phyloP scores from a whole-genome alignment of 2,113 vertebrate species.

The Phrynosoma platyrhinos region DNA sequence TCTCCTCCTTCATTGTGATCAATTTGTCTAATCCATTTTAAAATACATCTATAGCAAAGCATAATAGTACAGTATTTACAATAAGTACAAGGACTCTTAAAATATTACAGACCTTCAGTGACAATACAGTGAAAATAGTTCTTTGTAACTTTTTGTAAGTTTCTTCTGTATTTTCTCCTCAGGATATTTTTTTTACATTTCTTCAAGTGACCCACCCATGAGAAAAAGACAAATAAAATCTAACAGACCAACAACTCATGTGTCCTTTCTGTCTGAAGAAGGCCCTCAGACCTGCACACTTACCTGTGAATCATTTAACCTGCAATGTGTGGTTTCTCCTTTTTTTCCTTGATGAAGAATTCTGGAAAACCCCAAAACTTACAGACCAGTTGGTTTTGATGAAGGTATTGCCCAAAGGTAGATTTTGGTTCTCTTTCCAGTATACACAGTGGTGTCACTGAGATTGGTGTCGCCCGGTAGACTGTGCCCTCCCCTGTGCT shows the following conservation, averaged over 20 bases:
- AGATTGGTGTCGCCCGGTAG: no score
- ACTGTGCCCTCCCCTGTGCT: no score
- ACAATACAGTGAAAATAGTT: constrained; percentile 38
- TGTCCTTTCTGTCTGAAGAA: constrained; percentile 20
- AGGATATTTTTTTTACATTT: constrained; percentile 27
- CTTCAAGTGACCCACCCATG: constrained; percentile 47
- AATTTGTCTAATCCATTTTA: not conserved
- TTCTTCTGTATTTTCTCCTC: constrained; percentile 16
- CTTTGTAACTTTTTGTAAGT: constrained; percentile 51
- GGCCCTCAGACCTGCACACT: not conserved
- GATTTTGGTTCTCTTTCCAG: constrained; percentile 11
- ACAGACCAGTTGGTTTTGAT: not conserved
- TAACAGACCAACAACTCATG: constrained; percentile 25
- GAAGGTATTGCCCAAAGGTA: not conserved
- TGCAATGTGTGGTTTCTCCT: no score
- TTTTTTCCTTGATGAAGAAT: not conserved
- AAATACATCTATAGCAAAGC: not conserved
- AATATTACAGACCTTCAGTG: constrained; percentile 30
- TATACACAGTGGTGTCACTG: no score
- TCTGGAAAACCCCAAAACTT: not conserved
- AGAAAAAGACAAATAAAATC: not conserved
- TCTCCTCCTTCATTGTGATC: not conserved
- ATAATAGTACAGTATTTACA: constrained; percentile 25
- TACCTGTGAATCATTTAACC: no score
- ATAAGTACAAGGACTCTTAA: not conserved